Percentiles rank a stretch among this genome's conserved stretches.
phyloP scores from a whole-genome alignment of 2,113 vertebrate genomes.

The Ictalurus punctatus region DNA sequence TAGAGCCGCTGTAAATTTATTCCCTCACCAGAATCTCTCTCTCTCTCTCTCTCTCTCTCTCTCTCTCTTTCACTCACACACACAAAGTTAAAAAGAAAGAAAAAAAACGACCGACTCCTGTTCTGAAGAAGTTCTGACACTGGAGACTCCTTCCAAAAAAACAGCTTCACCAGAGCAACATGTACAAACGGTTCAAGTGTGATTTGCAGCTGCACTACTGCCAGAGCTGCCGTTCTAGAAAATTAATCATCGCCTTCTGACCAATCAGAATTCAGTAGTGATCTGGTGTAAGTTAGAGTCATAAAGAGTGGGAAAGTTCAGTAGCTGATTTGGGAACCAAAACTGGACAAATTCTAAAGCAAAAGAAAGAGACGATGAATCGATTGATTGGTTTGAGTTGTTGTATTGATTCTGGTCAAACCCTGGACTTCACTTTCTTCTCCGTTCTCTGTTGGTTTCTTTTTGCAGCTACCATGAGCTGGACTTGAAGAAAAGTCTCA shows the following conservation, averaged over 20 bases:
- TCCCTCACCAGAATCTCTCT: too few species aligned
- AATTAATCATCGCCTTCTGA: background rate
- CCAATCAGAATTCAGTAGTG: background rate
- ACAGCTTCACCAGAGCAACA: too few species aligned
- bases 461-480: slow-evolving; percentile 77
- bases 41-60: too few species aligned
- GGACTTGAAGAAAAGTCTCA: slow-evolving; percentile 79
- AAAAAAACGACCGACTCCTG: too few species aligned
- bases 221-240: background rate
- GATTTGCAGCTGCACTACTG: background rate
- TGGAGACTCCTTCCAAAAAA: too few species aligned
- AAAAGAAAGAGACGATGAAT: background rate
- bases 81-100: too few species aligned
- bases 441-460: background rate
- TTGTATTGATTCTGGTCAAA: background rate
- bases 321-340: background rate
- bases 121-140: too few species aligned
- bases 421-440: background rate
- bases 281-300: background rate
- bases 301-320: background rate
- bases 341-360: background rate
- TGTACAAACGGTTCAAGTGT: too few species aligned
- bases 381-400: background rate
- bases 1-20: too few species aligned
- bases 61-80: too few species aligned